A percentile compares a stretch with the other conserved stretches of the same genome.
Conservation (phyloP, 2,888 invertebrate genomes). For the Noctua comes region DNA sequence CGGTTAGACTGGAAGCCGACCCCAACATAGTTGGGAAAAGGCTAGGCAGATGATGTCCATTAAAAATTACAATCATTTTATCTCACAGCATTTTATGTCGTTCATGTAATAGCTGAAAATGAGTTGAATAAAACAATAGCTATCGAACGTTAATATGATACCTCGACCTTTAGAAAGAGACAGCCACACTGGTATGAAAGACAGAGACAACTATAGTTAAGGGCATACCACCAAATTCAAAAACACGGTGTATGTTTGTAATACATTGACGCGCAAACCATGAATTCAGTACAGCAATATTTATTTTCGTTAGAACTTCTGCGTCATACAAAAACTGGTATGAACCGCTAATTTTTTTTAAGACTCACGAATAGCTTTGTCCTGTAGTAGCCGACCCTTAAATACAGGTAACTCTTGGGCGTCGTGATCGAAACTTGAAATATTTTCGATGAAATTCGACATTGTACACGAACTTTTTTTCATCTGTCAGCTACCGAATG, state of each 20-base stretch:
- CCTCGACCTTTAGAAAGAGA: background rate
- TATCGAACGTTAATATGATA: background rate
- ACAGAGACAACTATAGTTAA: background rate
- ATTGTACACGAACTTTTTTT: too few species aligned
- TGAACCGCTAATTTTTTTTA: background rate
- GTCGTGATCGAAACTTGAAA: too few species aligned
- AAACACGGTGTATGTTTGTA: background rate
- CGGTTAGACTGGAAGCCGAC: too few species aligned
- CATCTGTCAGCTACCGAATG: too few species aligned
- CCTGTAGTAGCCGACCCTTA: too few species aligned
- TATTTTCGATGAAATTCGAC: too few species aligned
- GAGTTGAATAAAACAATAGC: background rate
- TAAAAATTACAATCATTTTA: background rate
- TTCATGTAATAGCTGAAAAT: background rate
- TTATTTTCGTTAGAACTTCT: background rate
- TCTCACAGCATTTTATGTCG: conserved; percentile 2
- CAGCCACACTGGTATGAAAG: background rate
- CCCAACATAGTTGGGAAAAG: too few species aligned
- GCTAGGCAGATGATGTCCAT: too few species aligned
- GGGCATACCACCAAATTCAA: background rate
- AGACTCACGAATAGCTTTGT: too few species aligned
- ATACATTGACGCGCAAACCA: background rate
- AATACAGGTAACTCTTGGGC: too few species aligned
- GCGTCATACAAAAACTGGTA: background rate
- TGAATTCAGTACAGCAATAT: background rate